Evolutionary conservation across 2,797 vertebrate species (phyloP), one percentile per base, ranked within the genome.

Genomic region (Oreonectes daqikongensis): DNA sequence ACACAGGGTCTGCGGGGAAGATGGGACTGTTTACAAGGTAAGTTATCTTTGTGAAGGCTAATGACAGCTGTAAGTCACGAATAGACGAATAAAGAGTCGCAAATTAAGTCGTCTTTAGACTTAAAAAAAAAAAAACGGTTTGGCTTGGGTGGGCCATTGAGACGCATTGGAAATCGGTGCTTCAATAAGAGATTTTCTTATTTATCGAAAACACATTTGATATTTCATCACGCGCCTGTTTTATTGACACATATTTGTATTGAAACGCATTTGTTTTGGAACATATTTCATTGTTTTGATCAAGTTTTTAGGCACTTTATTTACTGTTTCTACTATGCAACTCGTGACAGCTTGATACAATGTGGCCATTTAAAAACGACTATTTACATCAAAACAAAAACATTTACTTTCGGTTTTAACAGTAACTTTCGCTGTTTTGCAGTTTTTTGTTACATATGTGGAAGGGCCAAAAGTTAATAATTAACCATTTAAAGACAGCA

Each of bases 21-120:
- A 83, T 83, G 84, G 84, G 55, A 72, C 70, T 72, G 71, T 85
- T 81, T 83, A 76, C 55, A 71, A 81, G 84, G 84, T 85, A 85
- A 83, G 71, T 18, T 22, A 59, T 40, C 73, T 7, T 73, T 20
- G 32, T 17, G 52, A 42, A 15, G n/a, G 22, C 50, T n/a, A 18
- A 26, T 65, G 48, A 72, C 66, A 77, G 55, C 66, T 20, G 52
- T 22, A 18, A 18, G 42, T 67, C 48, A 61, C 79, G 18, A 44
- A 35, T 10, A 18, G 14, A 32, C 52, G 59, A 63, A 44, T 17
- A 8, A 60, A 28, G 3, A 11, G 17, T 26, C 32, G 9, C 26
- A 48, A 60, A 71, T 30, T 26, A 17, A 55, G 17, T 26, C 46
- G 32, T 28, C 8, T 44, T 75, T 32, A 26, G 18, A 44, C 14